A percentile compares a stretch with the other conserved stretches of the same genome.
Evolutionary conservation across 2,113 vertebrate species (phyloP).

Genomic region (Agapornis roseicollis): DNA sequence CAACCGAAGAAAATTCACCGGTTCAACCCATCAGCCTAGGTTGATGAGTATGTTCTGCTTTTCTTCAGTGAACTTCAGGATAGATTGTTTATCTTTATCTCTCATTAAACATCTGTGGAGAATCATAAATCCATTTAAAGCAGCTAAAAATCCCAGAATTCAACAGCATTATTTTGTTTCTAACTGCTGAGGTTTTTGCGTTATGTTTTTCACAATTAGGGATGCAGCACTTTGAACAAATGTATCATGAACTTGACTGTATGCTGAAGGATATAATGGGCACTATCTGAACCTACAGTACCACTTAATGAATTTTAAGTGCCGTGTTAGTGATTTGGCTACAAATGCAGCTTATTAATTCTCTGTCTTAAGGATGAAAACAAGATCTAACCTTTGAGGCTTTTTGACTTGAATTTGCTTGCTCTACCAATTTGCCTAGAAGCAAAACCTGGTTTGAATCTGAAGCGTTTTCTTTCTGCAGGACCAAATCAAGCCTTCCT

Average conservation of each 20-base stretch:
- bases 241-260: neutral
- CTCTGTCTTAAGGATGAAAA: neutral
- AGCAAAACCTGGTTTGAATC: neutral
- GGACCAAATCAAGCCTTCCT: neutral
- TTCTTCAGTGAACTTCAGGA: neutral
- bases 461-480: neutral
- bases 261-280: neutral
- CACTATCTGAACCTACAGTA: neutral
- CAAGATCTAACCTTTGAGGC: neutral
- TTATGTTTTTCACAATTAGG: neutral
- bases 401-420: neutral
- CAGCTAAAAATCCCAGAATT: neutral
- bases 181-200: neutral
- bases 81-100: neutral
- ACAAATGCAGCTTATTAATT: neutral
- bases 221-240: neutral
- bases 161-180: neutral
- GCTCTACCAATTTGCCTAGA: neutral
- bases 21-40: neutral
- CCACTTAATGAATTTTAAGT: neutral
- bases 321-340: neutral
- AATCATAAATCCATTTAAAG: neutral
- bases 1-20: neutral
- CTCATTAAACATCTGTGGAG: neutral
- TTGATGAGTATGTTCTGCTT: neutral